Conservation (phyloP, 2,113 vertebrate genomes). For the Engystomops pustulosus region DNA sequence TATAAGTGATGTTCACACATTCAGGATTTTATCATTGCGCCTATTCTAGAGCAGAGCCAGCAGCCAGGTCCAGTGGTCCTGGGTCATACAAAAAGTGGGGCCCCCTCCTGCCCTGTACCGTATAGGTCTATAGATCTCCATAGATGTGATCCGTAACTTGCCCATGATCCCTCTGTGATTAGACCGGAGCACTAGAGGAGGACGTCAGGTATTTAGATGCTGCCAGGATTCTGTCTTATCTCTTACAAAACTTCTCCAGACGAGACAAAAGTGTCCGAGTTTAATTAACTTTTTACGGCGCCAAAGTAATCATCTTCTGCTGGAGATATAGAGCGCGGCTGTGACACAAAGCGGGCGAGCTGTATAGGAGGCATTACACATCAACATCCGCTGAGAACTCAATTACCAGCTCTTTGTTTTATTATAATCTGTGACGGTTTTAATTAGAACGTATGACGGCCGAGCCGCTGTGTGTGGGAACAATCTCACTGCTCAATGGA, state of each 20-base stretch:
- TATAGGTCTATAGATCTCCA: too few species aligned
- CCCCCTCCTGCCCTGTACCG: too few species aligned
- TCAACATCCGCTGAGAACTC: conserved; percentile 48
- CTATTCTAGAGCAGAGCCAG: too few species aligned
- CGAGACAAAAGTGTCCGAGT: conserved; percentile 35
- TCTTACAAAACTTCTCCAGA: conserved; percentile 62
- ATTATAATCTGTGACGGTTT: background rate
- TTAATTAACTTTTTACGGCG: conserved; percentile 53
- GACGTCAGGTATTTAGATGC: background rate
- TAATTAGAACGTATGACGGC: conserved; percentile 34
- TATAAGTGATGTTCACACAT: too few species aligned
- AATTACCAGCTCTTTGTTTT: conserved; percentile 51
- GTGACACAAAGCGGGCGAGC: background rate
- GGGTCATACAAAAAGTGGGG: too few species aligned
- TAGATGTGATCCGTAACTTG: too few species aligned
- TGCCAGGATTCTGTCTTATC: conserved; percentile 59
- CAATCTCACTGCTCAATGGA: background rate
- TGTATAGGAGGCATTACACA: conserved; percentile 7
- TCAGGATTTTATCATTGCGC: too few species aligned
- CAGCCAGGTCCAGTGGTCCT: too few species aligned
- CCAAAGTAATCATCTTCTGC: conserved; percentile 51
- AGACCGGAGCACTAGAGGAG: too few species aligned
- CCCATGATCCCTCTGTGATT: too few species aligned
- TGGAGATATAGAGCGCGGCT: background rate
- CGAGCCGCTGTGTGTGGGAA: conserved; percentile 29